Evolutionary conservation across 2,113 vertebrate species (phyloP).

Genomic region (Mirounga angustirostris): DNA sequence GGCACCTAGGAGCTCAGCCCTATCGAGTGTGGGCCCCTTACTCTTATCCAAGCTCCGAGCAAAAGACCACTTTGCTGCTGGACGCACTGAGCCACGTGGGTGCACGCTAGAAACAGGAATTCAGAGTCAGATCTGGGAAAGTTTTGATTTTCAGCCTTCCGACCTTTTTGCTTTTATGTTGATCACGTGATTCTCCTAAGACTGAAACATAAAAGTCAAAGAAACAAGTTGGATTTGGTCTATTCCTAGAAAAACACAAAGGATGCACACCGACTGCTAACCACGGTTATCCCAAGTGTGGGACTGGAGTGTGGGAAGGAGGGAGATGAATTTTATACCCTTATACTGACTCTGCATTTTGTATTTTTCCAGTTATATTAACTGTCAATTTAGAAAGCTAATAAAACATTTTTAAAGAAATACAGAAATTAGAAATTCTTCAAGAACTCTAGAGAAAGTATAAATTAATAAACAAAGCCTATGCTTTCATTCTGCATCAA

Average conservation of each 20-base stretch:
- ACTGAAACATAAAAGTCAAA: neutral
- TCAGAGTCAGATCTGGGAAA: conserved; percentile 35
- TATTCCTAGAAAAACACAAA: conserved; percentile 22
- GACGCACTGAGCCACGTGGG: neutral
- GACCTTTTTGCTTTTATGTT: conserved; percentile 31
- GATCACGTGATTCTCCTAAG: neutral
- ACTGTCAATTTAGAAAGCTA: conserved; percentile 50
- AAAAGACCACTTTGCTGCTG: neutral
- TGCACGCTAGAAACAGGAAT: neutral
- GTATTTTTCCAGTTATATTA: neutral
- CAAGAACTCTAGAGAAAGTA: neutral
- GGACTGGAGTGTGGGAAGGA: neutral
- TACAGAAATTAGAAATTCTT: conserved; percentile 33
- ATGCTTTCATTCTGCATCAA: conserved; percentile 41
- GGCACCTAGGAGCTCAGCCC: neutral
- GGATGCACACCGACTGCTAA: neutral
- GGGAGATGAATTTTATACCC: neutral
- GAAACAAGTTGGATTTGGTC: neutral
- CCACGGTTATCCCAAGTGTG: neutral
- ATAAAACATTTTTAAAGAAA: conserved; percentile 47
- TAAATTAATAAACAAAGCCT: conserved; percentile 1
- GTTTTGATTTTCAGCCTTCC: conserved; percentile 18
- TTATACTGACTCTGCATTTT: neutral
- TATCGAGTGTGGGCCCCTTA: neutral
- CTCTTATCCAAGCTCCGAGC: neutral